Evolutionary conservation across 2,113 vertebrate genomes (phyloP).

Genomic region (Tetrao urogallus): DNA sequence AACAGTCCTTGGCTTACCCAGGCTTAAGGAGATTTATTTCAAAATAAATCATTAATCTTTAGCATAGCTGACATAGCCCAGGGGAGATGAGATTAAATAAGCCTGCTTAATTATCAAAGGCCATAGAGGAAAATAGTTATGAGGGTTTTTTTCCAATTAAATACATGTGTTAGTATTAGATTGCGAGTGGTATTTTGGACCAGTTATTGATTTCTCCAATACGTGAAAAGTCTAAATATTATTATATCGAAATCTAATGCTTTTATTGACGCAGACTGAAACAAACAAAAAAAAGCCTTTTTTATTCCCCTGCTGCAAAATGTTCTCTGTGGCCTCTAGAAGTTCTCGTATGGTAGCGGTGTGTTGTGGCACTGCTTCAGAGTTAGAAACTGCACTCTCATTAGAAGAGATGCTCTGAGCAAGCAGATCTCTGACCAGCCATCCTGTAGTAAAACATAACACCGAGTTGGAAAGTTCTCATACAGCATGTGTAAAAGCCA

Average conservation of each 20-base stretch:
- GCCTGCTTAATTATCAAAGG: slow-evolving; percentile 71
- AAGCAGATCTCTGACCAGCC: background rate
- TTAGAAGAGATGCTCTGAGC: background rate
- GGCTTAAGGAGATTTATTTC: slow-evolving; percentile 44
- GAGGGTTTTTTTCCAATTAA: slow-evolving; percentile 60
- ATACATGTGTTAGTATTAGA: slow-evolving; percentile 66
- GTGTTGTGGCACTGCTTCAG: background rate
- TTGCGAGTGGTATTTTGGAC: slow-evolving; percentile 47
- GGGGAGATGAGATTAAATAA: slow-evolving; percentile 68
- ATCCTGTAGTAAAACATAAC: accelerated
- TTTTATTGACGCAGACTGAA: background rate
- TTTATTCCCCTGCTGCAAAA: background rate
- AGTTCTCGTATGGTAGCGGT: accelerated
- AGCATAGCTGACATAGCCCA: slow-evolving; percentile 53
- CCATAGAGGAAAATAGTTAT: slow-evolving; percentile 71
- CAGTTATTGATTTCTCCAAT: slow-evolving; percentile 53
- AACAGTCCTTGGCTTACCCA: slow-evolving; percentile 43
- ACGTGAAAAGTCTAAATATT: background rate
- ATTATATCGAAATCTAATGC: background rate
- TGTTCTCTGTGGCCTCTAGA: accelerated
- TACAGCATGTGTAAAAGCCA: background rate
- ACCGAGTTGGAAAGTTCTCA: background rate
- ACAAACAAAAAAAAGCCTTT: background rate
- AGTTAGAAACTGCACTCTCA: background rate
- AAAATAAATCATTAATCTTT: slow-evolving; percentile 65